phyloP scores from a whole-genome alignment of 2,797 vertebrate genomes.

The Peromyscus nudipes region DNA sequence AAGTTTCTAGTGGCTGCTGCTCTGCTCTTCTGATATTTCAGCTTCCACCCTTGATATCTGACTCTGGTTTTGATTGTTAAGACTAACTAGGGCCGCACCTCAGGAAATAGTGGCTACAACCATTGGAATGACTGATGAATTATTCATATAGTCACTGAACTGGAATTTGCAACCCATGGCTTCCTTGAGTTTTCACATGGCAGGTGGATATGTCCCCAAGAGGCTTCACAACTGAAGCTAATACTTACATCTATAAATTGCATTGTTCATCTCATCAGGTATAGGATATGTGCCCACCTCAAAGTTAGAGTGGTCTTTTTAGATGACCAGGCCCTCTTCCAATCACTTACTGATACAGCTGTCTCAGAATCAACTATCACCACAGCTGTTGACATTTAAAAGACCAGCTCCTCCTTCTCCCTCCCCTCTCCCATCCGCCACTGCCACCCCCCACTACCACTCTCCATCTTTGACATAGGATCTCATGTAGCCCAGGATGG shows the following conservation, averaged over 20 bases:
- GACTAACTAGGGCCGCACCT: too few species aligned
- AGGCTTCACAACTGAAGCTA: constrained; percentile 63
- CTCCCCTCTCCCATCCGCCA: neutral
- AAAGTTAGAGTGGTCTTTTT: neutral
- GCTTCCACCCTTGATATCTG: too few species aligned
- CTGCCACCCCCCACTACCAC: too few species aligned
- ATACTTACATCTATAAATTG: neutral
- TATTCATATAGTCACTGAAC: constrained; percentile 70
- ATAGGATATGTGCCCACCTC: neutral
- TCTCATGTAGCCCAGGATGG: neutral
- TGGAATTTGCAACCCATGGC: constrained; percentile 68
- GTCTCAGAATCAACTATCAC: constrained; percentile 19
- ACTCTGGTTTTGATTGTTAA: too few species aligned
- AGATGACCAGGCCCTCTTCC: neutral
- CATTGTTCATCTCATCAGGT: neutral
- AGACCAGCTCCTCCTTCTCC: neutral
- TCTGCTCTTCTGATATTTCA: too few species aligned
- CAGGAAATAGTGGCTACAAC: constrained; percentile 53
- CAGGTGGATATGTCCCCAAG: constrained; percentile 27
- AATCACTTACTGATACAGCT: neutral
- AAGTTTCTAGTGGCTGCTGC: too few species aligned
- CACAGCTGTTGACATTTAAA: constrained; percentile 18
- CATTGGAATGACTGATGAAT: constrained; percentile 73
- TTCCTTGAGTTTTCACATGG: constrained; percentile 61
- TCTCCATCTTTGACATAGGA: neutral